Evolutionary conservation across 2,113 vertebrate species (phyloP), one percentile per base, ranked within the genome.

Genomic region (Clinocottus analis): DNA sequence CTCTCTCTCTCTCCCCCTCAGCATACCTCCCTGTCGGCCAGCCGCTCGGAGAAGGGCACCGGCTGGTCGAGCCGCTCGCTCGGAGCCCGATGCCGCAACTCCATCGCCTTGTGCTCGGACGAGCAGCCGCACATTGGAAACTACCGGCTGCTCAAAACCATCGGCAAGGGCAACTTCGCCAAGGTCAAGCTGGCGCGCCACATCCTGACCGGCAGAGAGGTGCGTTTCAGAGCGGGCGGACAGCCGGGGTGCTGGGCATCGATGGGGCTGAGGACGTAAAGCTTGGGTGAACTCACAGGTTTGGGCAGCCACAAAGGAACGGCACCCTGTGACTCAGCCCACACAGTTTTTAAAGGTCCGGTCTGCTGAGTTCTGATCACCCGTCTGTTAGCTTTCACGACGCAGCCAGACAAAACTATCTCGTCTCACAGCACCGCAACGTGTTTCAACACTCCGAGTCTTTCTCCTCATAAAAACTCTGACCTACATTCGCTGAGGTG

Each of bases 121-220:
- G 97, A 98, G 83, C 96, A 96, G 84, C 97, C 97, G 0, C 97
- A 97, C 82, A 96, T 98, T 17, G 97, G 97, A 67, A 97, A 97
- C 93, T 98, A 98, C 91, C 95, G 97, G 29, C 94, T 98, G 37
- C 96, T 97, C 33, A 96, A 96, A 77, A 98, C 97, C 89, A 98
- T 98, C 7, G 97, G 97, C 85, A 98, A 98, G 85, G 97, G 97
- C 61, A 98, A 98, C 93, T 98, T 98, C 0, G 97, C 97, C 93
- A 98, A 98, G 85, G 97, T 98, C 81, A 97, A 97, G 84, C 91
- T 98, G 93, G 97, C 96, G 0, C 94, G 97, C 31, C 97, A 98
- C 93, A 96, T 98, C 74, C 92, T 98, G 72, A 98, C 97, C 0
- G 96, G 97, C 84, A 93, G 94, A 82, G 97, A 98, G 96, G 97